Conservation (phyloP, 2,113 vertebrate species). For the Aythya baeri region DNA sequence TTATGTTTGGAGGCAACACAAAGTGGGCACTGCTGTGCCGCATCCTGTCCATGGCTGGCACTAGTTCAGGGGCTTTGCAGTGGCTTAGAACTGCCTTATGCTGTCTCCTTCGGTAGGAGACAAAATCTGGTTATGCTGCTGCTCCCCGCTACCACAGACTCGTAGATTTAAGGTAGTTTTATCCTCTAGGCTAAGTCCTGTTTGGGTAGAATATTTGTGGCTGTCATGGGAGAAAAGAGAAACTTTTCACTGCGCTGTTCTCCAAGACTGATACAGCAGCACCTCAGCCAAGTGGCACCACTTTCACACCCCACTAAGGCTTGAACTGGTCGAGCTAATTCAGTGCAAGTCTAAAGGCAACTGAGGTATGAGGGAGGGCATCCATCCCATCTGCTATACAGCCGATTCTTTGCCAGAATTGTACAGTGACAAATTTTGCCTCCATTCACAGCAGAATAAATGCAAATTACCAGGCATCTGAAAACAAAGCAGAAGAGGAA, state of each 20-base stretch:
- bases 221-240: background rate
- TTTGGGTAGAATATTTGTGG: background rate
- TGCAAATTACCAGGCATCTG: background rate
- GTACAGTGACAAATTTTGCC: background rate
- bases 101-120: no score
- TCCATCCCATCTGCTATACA: no score
- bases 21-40: background rate
- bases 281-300: background rate
- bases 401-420: background rate
- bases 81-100: no score
- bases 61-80: no score
- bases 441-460: background rate
- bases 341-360: no score
- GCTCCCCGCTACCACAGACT: no score
- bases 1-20: background rate
- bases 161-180: no score
- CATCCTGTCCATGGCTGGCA: background rate
- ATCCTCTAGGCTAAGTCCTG: background rate
- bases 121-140: no score
- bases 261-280: background rate
- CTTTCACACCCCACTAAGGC: background rate
- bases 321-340: background rate
- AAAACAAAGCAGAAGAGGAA: background rate
- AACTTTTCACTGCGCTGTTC: background rate
- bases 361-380: background rate